Evolutionary conservation across 2,113 vertebrate species (phyloP).

Genomic region (Caretta caretta): DNA sequence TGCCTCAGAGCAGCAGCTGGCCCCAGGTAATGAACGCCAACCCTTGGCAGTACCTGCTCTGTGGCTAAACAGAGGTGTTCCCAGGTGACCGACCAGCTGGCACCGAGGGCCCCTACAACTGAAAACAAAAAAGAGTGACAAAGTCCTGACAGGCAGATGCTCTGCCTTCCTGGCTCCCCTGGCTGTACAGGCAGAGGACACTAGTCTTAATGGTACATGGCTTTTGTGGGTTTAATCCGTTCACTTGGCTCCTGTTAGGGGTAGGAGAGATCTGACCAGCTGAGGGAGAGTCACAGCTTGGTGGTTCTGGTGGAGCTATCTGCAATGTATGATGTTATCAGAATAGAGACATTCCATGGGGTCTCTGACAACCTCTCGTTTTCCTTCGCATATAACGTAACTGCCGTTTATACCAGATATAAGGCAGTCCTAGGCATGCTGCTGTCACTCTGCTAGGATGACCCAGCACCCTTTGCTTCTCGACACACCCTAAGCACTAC

Average conservation of each 20-base stretch:
- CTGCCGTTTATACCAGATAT: too few relatives aligned
- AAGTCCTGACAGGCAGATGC: neutral
- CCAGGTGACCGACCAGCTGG: neutral
- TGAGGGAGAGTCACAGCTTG: too few relatives aligned
- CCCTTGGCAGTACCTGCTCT: neutral
- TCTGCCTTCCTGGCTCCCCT: neutral
- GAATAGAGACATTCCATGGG: too few relatives aligned
- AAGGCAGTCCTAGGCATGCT: too few relatives aligned
- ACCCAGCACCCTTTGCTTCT: neutral
- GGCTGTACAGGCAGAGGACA: neutral
- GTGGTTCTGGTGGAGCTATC: too few relatives aligned
- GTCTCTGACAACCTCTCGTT: too few relatives aligned
- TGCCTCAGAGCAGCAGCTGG: neutral
- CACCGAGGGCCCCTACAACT: neutral
- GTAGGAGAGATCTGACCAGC: neutral
- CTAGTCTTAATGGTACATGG: neutral
- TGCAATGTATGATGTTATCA: too few relatives aligned
- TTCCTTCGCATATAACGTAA: too few relatives aligned
- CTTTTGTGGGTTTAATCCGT: neutral
- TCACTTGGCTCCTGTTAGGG: neutral
- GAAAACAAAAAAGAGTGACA: fast-evolving
- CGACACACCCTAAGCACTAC: neutral
- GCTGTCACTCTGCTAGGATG: too few relatives aligned
- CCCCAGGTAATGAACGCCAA: neutral
- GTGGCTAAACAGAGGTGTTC: neutral